phyloP scores from a whole-genome alignment of 2,797 vertebrate species.

The Champsocephalus gunnari region DNA sequence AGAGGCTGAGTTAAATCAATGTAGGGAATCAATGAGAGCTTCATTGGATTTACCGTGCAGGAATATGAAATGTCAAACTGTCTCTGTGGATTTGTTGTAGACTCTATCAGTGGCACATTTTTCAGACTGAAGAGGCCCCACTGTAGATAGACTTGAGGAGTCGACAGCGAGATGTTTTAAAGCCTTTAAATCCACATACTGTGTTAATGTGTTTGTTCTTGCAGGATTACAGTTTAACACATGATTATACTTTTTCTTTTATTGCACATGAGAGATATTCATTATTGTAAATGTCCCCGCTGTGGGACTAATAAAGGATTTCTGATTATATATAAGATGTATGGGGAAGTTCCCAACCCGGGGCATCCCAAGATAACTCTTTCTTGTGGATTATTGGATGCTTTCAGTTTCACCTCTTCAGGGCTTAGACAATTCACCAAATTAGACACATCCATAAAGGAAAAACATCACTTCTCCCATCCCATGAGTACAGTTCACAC shows the following conservation, averaged over 20 bases:
- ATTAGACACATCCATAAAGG: background rate
- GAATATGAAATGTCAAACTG: constrained; percentile 68
- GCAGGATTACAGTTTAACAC: no score
- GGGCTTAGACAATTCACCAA: background rate
- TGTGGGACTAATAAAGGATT: no score
- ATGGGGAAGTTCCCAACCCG: background rate
- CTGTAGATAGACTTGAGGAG: background rate
- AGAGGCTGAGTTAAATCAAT: constrained; percentile 55
- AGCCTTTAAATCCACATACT: background rate
- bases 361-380: background rate
- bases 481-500: background rate
- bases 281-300: no score
- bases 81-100: constrained; percentile 58
- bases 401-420: background rate
- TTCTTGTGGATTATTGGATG: background rate
- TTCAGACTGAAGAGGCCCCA: constrained; percentile 13
- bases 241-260: background rate
- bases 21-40: constrained; percentile 62
- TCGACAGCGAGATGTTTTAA: background rate
- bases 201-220: background rate
- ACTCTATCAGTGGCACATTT: constrained; percentile 52
- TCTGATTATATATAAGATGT: background rate
- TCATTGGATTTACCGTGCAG: constrained; percentile 63
- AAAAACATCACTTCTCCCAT: background rate
- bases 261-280: background rate